Evolutionary conservation across 2,888 invertebrate genomes (phyloP), one percentile per base, ranked within the genome.

Genomic region (Sylvicola cinctus): DNA sequence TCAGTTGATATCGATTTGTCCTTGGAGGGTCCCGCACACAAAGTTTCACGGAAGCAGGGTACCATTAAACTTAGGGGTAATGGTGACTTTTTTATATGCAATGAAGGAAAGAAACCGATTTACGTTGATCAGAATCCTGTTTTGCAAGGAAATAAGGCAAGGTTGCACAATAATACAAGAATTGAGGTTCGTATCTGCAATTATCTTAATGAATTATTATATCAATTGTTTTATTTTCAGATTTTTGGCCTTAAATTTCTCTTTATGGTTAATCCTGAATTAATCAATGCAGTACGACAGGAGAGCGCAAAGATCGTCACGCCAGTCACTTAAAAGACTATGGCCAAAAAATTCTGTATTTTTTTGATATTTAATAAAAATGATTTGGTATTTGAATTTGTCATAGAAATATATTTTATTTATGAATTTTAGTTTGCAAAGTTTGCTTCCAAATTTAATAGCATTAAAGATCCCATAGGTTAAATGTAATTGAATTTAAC

Each of bases 111-210:
- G 51, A 63, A 93, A 39, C 83, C 93, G 3, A 78, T 96, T 47
- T 91, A 84, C 54, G 81, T 96, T 4, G 93, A 96, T 54, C 90
- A 93, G 2, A 71, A 79, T 39, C 90, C 93, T 1, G 69, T 96
- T 35, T 65, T 88, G 8, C 71, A 74, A 33, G 90, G 88, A 31
- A 83, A 78, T 56, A 90, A 88, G 63, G 78, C 83, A 36, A 78
- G 85, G 46, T 65, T 96, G 12, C 80, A 78, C 49, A 87, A 95
- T 57, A 93, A 93, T 54, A 83, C 88, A 41, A 83, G 93, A 10
- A 79, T 96, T 35, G 95, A 96, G 71, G 83, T 81, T 55, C 45
- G 48, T 37, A 12, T 32, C 35, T 29, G 32, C 34, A 34, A 16
- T 10, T 20, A 33, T 15, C 11, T 14, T 29, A 15, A 28, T n/a